These are phyloP conservation scores for Gymnorhina tibicen DNA, from an alignment of 2,113 vertebrate genomes.

Conservation along the genomic window DNA sequence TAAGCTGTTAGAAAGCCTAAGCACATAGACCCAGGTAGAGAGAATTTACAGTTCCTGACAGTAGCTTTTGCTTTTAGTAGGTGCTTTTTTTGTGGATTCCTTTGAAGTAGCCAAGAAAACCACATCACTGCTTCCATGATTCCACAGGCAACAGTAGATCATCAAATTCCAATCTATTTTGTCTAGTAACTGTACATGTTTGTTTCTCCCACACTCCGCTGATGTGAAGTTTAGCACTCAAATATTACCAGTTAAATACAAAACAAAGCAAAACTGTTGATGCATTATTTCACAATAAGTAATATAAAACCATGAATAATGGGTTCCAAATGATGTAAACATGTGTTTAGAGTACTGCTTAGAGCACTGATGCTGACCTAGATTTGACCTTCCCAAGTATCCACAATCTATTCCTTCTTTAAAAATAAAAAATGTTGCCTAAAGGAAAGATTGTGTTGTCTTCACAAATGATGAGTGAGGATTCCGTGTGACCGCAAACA, in stretches of 20 bases:
- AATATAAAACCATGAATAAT: conserved; percentile 64
- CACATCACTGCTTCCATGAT: conserved; percentile 53
- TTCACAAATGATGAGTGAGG: conserved; percentile 40
- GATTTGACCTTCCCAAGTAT: conserved; percentile 62
- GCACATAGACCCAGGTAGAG: not conserved
- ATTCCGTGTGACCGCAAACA: conserved; percentile 53
- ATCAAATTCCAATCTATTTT: conserved; percentile 63
- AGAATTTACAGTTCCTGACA: conserved; percentile 13
- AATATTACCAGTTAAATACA: conserved; percentile 61
- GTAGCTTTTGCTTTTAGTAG: conserved; percentile 10
- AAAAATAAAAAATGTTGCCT: conserved; percentile 59
- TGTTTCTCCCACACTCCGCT: conserved; percentile 53
- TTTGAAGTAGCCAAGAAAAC: conserved; percentile 71
- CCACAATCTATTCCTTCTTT: conserved; percentile 32
- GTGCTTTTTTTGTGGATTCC: conserved; percentile 53
- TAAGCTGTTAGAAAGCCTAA: not conserved
- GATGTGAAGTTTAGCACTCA: conserved; percentile 46
- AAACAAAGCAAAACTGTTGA: conserved; percentile 64
- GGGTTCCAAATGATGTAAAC: conserved; percentile 63
- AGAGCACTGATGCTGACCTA: conserved; percentile 42
- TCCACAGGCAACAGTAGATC: conserved; percentile 56
- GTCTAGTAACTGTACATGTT: conserved; percentile 53
- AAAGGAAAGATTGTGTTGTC: conserved; percentile 42
- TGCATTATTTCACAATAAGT: conserved; percentile 65
- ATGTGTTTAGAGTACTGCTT: conserved; percentile 34